phyloP scores from a whole-genome alignment of 2,113 vertebrate genomes.

The Tragelaphus imberbis region DNA sequence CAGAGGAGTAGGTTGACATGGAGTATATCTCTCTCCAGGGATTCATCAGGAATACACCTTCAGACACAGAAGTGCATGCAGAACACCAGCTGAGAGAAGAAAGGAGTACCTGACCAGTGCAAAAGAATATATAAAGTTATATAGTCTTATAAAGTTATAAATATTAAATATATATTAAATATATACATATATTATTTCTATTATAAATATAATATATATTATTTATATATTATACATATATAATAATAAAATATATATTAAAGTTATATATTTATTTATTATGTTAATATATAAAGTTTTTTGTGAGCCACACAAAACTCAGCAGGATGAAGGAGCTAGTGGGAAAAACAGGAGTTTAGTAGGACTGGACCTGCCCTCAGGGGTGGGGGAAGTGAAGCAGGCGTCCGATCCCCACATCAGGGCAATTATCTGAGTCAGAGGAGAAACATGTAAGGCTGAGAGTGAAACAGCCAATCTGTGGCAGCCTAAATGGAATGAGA shows the following conservation, averaged over 20 bases:
- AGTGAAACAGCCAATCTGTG: background rate
- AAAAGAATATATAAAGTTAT: background rate
- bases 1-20: background rate
- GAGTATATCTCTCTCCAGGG: background rate
- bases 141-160: no score
- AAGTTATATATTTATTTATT: no score
- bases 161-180: no score
- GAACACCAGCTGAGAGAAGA: no score
- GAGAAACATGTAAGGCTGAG: background rate
- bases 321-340: background rate
- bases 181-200: no score
- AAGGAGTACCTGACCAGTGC: background rate
- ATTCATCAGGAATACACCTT: background rate
- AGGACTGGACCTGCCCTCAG: background rate
- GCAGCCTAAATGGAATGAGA: background rate
- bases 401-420: fast-evolving
- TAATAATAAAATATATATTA: no score
- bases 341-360: background rate
- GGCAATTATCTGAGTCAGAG: background rate
- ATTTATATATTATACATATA: no score
- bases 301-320: background rate
- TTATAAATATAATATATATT: no score
- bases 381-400: background rate
- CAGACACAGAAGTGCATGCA: background rate
- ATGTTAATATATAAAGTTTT: no score